Evolutionary conservation across 2,888 invertebrate species (phyloP).

Genomic region (Drosophila setosimentum): DNA sequence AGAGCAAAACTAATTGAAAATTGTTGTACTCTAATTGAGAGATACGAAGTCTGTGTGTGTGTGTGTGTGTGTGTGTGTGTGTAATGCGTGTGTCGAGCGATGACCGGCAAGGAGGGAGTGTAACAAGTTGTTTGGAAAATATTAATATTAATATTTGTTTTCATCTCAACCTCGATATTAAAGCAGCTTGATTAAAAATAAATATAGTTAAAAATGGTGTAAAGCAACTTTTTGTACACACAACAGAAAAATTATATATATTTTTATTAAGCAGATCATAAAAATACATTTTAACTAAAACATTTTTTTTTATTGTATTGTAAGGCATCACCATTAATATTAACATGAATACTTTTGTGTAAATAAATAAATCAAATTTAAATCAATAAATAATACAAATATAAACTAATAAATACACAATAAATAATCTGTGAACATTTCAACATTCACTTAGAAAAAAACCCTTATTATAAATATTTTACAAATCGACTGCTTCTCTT

Average conservation of each 20-base stretch:
- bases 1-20: slow-evolving; percentile 76
- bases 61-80: slow-evolving; percentile 5
- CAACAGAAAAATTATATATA: neutral
- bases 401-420: neutral
- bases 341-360: neutral
- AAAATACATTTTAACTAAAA: neutral
- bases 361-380: neutral
- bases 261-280: neutral
- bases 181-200: neutral
- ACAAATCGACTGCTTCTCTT: neutral
- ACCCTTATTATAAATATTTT: neutral
- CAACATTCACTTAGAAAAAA: neutral
- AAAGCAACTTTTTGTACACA: neutral
- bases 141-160: neutral
- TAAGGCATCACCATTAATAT: neutral
- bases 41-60: slow-evolving; percentile 16
- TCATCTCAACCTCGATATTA: neutral
- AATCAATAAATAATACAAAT: neutral
- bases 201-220: neutral
- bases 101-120: neutral
- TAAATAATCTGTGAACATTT: neutral
- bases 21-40: slow-evolving; percentile 39
- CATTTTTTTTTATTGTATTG: no score
- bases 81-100: slow-evolving; percentile 4
- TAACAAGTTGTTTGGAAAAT: slow-evolving; percentile 1